Conservation (phyloP, 1,140 invertebrate species). For the Dolichoris vasculosae region DNA sequence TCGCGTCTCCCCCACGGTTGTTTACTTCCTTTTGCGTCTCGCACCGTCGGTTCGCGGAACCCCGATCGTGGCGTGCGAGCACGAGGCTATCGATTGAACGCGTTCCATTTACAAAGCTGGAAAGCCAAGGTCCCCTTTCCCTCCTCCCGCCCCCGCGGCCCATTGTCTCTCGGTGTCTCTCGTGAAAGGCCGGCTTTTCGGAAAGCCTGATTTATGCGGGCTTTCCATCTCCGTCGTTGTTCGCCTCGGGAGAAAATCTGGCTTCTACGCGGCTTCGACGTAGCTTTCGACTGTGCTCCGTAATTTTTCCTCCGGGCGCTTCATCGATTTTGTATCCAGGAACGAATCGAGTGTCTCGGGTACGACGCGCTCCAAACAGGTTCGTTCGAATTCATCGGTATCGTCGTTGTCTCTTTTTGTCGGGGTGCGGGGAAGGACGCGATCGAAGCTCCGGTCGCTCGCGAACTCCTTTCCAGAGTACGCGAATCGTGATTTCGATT, state of each 20-base stretch:
- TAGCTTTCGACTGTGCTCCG: too few relatives aligned
- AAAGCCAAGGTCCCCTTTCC: constrained; percentile 45
- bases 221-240: neutral
- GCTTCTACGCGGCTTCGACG: too few relatives aligned
- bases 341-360: too few relatives aligned
- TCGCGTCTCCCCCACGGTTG: neutral
- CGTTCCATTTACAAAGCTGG: constrained; percentile 52
- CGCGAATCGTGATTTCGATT: too few relatives aligned
- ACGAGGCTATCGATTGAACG: constrained; percentile 42
- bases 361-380: too few relatives aligned
- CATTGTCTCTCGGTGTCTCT: neutral
- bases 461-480: neutral
- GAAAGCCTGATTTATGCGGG: neutral
- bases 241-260: too few relatives aligned
- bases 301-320: too few relatives aligned
- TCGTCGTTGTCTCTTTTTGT: too few relatives aligned
- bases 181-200: neutral
- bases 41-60: constrained; percentile 11
- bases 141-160: too few relatives aligned
- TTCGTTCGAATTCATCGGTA: too few relatives aligned
- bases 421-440: too few relatives aligned
- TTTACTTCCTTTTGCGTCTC: constrained; percentile 14
- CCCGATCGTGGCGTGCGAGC: neutral
- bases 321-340: too few relatives aligned
- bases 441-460: neutral